phyloP scores from a whole-genome alignment of 2,113 vertebrate species.

The Corythoichthys intestinalis region DNA sequence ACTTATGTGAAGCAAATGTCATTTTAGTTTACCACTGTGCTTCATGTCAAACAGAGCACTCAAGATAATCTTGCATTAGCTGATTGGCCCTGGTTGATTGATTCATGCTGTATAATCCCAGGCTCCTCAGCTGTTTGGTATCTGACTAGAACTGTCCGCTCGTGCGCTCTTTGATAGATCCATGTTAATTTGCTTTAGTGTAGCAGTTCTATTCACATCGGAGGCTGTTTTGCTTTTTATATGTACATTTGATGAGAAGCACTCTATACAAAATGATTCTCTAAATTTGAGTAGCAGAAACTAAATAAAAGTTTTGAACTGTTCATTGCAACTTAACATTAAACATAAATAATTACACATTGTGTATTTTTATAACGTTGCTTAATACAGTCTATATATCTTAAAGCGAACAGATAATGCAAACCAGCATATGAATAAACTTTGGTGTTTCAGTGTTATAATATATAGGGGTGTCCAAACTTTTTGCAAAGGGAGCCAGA shows the following conservation, averaged over 20 bases:
- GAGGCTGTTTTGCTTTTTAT: not conserved
- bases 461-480: too few species aligned
- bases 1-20: not conserved
- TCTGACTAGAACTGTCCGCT: not conserved
- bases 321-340: too few species aligned
- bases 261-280: not conserved
- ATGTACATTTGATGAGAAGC: not conserved
- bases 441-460: too few species aligned
- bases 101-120: slow-evolving; percentile 8
- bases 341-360: too few species aligned
- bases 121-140: slow-evolving; percentile 4
- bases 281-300: too few species aligned
- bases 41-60: not conserved
- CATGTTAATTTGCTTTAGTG: not conserved
- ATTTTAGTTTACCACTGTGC: slow-evolving; percentile 4
- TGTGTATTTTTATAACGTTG: too few species aligned
- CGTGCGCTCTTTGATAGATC: not conserved
- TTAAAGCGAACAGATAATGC: too few species aligned
- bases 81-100: not conserved
- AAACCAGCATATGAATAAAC: too few species aligned
- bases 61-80: slow-evolving; percentile 5
- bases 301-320: too few species aligned
- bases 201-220: not conserved
- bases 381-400: too few species aligned
- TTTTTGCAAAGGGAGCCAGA: too few species aligned